phyloP scores from a whole-genome alignment of 1,140 invertebrate species.

The Tetramorium alpestre region DNA sequence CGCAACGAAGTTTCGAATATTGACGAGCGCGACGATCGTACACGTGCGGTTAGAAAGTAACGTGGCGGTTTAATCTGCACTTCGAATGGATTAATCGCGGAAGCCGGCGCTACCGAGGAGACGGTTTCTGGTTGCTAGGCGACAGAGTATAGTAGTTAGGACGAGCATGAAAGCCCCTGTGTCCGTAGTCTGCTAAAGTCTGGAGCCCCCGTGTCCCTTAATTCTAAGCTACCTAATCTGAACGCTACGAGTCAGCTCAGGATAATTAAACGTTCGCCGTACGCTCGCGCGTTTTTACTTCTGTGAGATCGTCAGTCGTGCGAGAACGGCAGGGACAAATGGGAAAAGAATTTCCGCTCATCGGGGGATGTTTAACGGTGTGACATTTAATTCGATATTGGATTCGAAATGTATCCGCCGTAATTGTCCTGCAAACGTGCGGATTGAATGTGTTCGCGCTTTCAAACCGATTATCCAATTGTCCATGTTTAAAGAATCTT shows the following conservation, averaged over 20 bases:
- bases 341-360: not conserved
- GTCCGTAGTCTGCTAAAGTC: conserved; percentile 58
- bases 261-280: conserved; percentile 65
- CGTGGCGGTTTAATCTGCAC: conserved; percentile 70
- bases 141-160: conserved; percentile 60
- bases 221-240: conserved; percentile 69
- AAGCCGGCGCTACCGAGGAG: conserved; percentile 45
- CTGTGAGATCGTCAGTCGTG: not conserved
- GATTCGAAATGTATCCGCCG: conserved; percentile 24
- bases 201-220: conserved; percentile 60
- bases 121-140: conserved; percentile 69
- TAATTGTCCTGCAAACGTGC: conserved; percentile 37
- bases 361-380: not conserved
- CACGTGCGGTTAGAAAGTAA: conserved; percentile 73
- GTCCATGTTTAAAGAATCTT: not conserved
- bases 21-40: conserved; percentile 66
- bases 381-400: conserved; percentile 25
- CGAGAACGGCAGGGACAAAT: not conserved
- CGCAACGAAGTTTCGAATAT: conserved; percentile 54
- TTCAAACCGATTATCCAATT: not conserved
- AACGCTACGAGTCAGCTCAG: conserved; percentile 51
- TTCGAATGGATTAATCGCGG: conserved; percentile 73
- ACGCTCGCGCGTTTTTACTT: conserved; percentile 6
- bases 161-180: conserved; percentile 46
- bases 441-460: not conserved